Evolutionary conservation across 1,140 invertebrate species (phyloP).

Genomic region (Bradynema listronoti): DNA sequence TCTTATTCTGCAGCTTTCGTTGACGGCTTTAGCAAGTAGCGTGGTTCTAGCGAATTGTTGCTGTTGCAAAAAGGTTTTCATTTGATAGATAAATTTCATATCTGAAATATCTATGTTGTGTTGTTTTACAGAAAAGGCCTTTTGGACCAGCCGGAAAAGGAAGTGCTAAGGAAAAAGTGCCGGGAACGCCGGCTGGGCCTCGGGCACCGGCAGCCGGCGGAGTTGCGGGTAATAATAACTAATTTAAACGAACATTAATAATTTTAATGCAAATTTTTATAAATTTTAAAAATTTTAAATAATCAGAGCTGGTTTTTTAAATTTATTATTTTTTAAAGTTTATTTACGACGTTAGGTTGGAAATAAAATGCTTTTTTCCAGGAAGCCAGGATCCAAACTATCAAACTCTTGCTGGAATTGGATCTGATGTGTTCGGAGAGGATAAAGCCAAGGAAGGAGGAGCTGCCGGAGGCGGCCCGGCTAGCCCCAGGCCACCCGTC

Average conservation of each 20-base stretch:
- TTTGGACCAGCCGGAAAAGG: no score
- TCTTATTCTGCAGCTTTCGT: no score
- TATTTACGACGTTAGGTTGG: neutral
- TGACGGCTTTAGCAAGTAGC: no score
- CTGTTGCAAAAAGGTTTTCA: no score
- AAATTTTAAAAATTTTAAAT: neutral
- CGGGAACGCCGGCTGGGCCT: no score
- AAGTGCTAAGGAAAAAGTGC: no score
- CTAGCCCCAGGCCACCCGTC: constrained; percentile 11
- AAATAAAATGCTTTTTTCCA: constrained; percentile 4
- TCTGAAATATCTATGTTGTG: no score
- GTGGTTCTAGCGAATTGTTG: no score
- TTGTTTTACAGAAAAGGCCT: no score
- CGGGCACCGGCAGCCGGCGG: constrained; percentile 7
- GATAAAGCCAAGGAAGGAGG: constrained; percentile 14
- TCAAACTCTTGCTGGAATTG: constrained; percentile 11
- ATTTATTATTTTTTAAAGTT: neutral
- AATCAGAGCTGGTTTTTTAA: neutral
- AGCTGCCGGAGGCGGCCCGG: constrained; percentile 6
- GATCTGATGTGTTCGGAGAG: neutral
- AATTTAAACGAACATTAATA: neutral
- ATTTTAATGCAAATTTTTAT: constrained; percentile 4
- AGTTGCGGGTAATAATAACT: constrained; percentile 4
- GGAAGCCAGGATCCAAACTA: constrained; percentile 8
- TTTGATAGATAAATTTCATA: no score